These are phyloP conservation scores for Paraplagusia blochii DNA, from an alignment of 2,113 vertebrate genomes.

Conservation along the genomic window DNA sequence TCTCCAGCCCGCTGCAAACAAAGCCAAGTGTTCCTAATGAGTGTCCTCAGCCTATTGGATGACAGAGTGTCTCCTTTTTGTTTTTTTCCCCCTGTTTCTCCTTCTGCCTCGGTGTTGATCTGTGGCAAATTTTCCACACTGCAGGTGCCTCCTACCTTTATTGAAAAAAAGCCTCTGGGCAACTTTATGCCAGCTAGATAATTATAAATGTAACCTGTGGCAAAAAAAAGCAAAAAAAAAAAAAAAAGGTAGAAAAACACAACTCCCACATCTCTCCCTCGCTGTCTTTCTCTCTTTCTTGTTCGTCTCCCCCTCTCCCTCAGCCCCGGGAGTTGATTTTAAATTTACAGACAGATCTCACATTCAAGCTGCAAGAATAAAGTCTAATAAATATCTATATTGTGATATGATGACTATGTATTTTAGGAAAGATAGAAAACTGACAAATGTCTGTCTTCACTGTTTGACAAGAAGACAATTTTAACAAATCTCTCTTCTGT, in stretches of 20 bases:
- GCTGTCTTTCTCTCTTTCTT: conserved; percentile 42
- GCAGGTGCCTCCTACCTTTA: conserved; percentile 68
- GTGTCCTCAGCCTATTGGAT: conserved; percentile 31
- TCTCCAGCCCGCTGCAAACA: conserved; percentile 25
- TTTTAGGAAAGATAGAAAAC: conserved; percentile 48
- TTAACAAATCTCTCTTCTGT: too few relatives aligned
- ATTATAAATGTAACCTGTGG: conserved; percentile 75
- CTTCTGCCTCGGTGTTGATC: conserved; percentile 58
- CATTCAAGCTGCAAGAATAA: conserved; percentile 67
- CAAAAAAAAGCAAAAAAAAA: conserved; percentile 36
- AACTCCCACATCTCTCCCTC: conserved; percentile 69
- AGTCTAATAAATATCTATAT: conserved; percentile 76
- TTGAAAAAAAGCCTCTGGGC: conserved; percentile 64
- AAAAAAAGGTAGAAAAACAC: conserved; percentile 52
- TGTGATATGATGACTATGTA: conserved; percentile 72
- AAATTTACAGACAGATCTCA: conserved; percentile 72
- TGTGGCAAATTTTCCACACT: conserved; percentile 60
- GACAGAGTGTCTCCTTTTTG: conserved; percentile 27
- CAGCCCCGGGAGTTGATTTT: conserved; percentile 66
- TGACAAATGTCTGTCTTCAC: too few relatives aligned
- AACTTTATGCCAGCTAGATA: conserved; percentile 67
- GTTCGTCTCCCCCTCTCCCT: conserved; percentile 29
- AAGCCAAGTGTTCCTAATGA: conserved; percentile 40
- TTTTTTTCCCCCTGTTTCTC: too few relatives aligned
- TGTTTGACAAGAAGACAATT: too few relatives aligned